phyloP scores from a whole-genome alignment of 1,140 invertebrate species.

The Diachasma alloeum region DNA sequence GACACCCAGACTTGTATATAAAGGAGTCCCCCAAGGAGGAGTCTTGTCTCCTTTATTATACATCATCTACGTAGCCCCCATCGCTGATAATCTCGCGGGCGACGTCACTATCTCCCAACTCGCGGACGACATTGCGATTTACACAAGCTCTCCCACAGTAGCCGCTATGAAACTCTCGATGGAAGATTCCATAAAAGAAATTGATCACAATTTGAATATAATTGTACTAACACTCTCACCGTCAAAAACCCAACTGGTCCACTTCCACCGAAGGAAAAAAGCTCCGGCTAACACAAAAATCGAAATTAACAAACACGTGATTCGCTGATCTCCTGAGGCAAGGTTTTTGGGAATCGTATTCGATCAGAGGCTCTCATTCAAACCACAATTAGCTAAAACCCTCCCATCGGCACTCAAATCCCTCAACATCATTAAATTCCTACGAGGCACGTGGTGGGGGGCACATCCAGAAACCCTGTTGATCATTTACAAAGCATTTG shows the following conservation, averaged over 20 bases:
- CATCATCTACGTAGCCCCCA: slow-evolving; percentile 7
- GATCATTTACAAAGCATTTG: slow-evolving; percentile 29
- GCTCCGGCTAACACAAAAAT: not conserved
- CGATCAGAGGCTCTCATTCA: slow-evolving; percentile 30
- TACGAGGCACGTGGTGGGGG: slow-evolving; percentile 38
- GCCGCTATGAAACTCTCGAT: not conserved
- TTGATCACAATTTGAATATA: not conserved
- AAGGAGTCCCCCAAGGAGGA: slow-evolving; percentile 29
- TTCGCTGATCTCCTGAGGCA: not conserved
- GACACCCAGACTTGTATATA: not conserved
- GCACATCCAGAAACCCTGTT: slow-evolving; percentile 23
- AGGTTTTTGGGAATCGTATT: slow-evolving; percentile 37
- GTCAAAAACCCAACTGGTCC: slow-evolving; percentile 34
- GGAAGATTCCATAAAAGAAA: not conserved
- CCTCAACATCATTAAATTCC: slow-evolving; percentile 31
- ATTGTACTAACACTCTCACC: slow-evolving; percentile 33
- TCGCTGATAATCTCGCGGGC: not conserved
- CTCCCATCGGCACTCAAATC: slow-evolving; percentile 16
- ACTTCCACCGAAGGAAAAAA: slow-evolving; percentile 27
- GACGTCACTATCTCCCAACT: slow-evolving; percentile 9
- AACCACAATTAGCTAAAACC: slow-evolving; percentile 23
- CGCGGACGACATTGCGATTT: slow-evolving; percentile 29
- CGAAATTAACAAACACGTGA: slow-evolving; percentile 2
- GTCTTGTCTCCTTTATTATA: slow-evolving; percentile 20
- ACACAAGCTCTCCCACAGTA: not conserved